Conservation (phyloP, 1,140 invertebrate genomes). For the Temnothorax curvispinosus region DNA sequence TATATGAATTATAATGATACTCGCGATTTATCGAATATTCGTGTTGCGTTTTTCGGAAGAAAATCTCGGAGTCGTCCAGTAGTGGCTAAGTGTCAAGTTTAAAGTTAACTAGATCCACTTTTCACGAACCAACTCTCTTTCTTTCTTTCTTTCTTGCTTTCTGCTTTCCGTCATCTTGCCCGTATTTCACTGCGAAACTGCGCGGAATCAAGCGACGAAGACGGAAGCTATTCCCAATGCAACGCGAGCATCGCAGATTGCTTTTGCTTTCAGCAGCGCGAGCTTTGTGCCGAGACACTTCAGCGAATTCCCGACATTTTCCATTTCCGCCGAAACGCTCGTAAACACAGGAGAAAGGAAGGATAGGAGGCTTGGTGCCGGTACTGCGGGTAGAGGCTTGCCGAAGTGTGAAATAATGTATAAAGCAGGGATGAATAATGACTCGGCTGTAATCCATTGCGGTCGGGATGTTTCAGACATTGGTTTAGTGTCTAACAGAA, state of each 20-base stretch:
- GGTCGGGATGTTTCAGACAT: neutral
- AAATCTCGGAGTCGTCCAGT: neutral
- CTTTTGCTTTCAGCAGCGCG: slow-evolving; percentile 53
- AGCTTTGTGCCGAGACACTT: slow-evolving; percentile 64
- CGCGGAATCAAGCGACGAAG: slow-evolving; percentile 50
- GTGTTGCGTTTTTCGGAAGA: neutral
- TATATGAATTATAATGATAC: neutral
- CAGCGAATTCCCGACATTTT: slow-evolving; percentile 71
- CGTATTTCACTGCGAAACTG: slow-evolving; percentile 22
- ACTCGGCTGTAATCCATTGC: slow-evolving; percentile 57
- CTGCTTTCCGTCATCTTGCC: neutral
- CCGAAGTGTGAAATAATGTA: slow-evolving; percentile 70
- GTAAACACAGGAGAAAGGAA: slow-evolving; percentile 62
- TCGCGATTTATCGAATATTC: neutral
- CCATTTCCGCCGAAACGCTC: slow-evolving; percentile 68
- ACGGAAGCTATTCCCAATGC: slow-evolving; percentile 67
- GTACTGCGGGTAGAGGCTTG: slow-evolving; percentile 29
- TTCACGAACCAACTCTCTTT: neutral
- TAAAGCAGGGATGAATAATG: slow-evolving; percentile 69
- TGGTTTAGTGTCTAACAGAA: slow-evolving; percentile 26
- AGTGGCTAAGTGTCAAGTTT: slow-evolving; percentile 6
- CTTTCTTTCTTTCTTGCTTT: neutral
- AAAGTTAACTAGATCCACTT: slow-evolving; percentile 31
- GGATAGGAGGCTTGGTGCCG: neutral
- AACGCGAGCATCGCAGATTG: slow-evolving; percentile 63